Conservation (phyloP, 2,113 vertebrate genomes). For the Eretmochelys imbricata region DNA sequence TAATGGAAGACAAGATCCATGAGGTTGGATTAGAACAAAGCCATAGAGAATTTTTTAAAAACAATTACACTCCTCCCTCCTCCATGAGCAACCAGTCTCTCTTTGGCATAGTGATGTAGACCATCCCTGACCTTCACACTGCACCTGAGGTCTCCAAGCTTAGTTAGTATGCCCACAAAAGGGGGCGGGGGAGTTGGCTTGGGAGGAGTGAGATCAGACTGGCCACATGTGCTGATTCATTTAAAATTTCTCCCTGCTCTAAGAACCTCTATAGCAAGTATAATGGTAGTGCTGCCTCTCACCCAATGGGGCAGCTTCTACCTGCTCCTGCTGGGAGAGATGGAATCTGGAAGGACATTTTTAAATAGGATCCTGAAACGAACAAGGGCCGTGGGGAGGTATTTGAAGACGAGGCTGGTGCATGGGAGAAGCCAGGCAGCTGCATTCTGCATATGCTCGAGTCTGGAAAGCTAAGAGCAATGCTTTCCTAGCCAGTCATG, state of each 20-base stretch:
- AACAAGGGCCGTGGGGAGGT: background rate
- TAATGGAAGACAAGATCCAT: background rate
- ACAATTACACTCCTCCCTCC: background rate
- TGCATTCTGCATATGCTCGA: background rate
- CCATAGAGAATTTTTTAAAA: background rate
- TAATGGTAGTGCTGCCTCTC: background rate
- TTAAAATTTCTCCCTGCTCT: background rate
- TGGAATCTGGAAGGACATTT: background rate
- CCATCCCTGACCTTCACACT: background rate
- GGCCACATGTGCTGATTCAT: rapidly evolving
- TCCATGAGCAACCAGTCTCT: background rate
- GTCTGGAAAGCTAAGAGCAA: background rate
- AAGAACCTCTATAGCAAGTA: rapidly evolving
- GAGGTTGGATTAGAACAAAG: background rate
- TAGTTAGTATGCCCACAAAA: background rate
- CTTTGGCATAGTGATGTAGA: background rate
- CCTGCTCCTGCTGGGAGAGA: background rate
- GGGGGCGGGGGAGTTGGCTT: rapidly evolving
- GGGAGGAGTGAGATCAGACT: background rate
- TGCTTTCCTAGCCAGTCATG: background rate
- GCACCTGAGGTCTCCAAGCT: background rate
- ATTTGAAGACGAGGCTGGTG: background rate
- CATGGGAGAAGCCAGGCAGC: background rate
- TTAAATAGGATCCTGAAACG: background rate
- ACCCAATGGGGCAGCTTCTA: background rate